A percentile compares a stretch with the other conserved stretches of the same genome.
Evolutionary conservation across 2,888 invertebrate genomes (phyloP).

Genomic region (Amiota communis): DNA sequence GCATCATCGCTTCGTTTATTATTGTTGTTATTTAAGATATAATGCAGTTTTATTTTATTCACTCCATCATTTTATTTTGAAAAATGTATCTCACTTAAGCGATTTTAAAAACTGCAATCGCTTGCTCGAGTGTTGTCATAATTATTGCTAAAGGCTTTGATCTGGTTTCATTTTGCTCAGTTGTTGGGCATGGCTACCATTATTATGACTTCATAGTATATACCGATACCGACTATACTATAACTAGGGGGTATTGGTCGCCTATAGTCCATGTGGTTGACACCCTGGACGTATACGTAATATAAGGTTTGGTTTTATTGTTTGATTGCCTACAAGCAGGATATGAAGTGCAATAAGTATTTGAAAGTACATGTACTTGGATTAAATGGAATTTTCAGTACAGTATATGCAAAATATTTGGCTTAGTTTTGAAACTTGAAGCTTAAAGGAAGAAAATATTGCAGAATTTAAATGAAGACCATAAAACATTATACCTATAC

Average conservation of each 20-base stretch:
- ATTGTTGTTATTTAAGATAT: slow-evolving; percentile 24
- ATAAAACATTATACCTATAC: no score
- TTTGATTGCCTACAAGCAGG: slow-evolving; percentile 5
- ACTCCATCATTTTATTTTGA: slow-evolving; percentile 48
- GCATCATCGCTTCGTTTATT: slow-evolving; percentile 42
- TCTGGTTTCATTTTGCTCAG: slow-evolving; percentile 60
- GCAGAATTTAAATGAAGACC: no score
- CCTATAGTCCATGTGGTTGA: not conserved
- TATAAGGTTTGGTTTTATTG: slow-evolving; percentile 6
- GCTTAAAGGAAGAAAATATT: no score
- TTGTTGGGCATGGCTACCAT: slow-evolving; percentile 10
- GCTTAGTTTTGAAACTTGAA: no score
- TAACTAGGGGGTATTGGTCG: not conserved
- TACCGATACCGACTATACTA: not conserved
- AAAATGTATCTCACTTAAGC: slow-evolving; percentile 33
- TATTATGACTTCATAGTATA: not conserved
- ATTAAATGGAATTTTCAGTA: no score
- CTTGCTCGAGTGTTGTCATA: slow-evolving; percentile 54
- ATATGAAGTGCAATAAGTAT: not conserved
- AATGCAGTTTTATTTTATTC: slow-evolving; percentile 16
- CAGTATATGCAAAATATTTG: no score
- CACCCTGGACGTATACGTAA: slow-evolving; percentile 11
- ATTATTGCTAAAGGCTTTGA: slow-evolving; percentile 64
- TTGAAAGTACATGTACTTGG: no score
- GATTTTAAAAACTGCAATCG: not conserved